phyloP scores from a whole-genome alignment of 2,113 vertebrate genomes.

The Heloderma charlesbogerti region DNA sequence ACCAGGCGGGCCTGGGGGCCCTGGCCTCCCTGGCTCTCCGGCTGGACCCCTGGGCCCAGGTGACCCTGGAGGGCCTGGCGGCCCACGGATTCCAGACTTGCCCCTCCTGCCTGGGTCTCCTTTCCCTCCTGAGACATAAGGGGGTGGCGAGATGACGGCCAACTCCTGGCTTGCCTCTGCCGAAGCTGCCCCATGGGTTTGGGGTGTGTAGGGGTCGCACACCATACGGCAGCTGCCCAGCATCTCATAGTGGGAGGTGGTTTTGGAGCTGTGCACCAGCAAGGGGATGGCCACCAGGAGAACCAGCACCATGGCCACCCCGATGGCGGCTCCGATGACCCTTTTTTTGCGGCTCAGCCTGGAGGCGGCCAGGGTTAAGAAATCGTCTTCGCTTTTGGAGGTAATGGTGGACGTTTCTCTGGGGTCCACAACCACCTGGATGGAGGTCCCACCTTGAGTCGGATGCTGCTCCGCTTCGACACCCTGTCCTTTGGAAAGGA shows the following conservation, averaged over 20 bases:
- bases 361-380: slow-evolving; percentile 94
- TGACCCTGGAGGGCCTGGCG: slow-evolving; percentile 84
- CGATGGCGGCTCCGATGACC: slow-evolving; percentile 91
- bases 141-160: slow-evolving; percentile 81
- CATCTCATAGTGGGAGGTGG: slow-evolving; percentile 89
- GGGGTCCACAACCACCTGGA: slow-evolving; percentile 4
- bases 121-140: slow-evolving; percentile 73
- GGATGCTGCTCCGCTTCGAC: slow-evolving; percentile 1
- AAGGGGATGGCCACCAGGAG: slow-evolving; percentile 94
- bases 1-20: slow-evolving; percentile 88
- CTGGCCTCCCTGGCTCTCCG: slow-evolving; percentile 90
- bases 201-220: slow-evolving; percentile 86
- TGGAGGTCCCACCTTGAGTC: neutral
- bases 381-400: slow-evolving; percentile 92
- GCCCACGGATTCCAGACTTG: slow-evolving; percentile 86
- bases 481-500: neutral
- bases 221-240: slow-evolving; percentile 93
- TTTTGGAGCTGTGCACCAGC: slow-evolving; percentile 92
- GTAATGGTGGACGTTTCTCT: slow-evolving; percentile 87
- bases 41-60: slow-evolving; percentile 87
- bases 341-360: slow-evolving; percentile 93
- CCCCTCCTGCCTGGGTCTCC: slow-evolving; percentile 87
- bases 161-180: slow-evolving; percentile 84
- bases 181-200: slow-evolving; percentile 63
- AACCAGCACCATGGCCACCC: slow-evolving; percentile 95